Conservation (phyloP, 1,140 invertebrate species). For the Oppia nitens region DNA sequence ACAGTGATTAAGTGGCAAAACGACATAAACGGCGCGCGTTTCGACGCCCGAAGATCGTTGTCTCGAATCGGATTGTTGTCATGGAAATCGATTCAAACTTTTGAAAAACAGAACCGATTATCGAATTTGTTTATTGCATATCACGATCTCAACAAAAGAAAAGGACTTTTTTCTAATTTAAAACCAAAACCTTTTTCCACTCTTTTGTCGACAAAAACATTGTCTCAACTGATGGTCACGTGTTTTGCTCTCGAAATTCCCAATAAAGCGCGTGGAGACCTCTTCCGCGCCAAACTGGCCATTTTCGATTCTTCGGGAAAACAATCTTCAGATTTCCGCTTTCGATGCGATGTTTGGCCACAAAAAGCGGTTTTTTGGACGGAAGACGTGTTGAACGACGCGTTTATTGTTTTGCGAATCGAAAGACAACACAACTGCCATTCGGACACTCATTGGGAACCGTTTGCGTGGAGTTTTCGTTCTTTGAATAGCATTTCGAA, state of each 20-base stretch:
- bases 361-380: not conserved
- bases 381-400: too few species aligned
- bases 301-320: too few species aligned
- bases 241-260: not conserved
- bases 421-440: constrained; percentile 57
- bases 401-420: constrained; percentile 51
- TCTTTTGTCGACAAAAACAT: too few species aligned
- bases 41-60: not conserved
- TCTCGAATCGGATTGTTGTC: not conserved
- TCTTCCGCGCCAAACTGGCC: not conserved
- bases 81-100: not conserved
- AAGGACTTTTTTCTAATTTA: not conserved
- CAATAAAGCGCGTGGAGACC: not conserved
- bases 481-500: too few species aligned
- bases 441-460: not conserved
- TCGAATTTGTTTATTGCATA: not conserved
- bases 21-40: constrained; percentile 6
- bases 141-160: not conserved
- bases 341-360: too few species aligned
- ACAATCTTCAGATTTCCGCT: constrained; percentile 81
- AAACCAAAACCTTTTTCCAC: too few species aligned
- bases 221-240: too few species aligned
- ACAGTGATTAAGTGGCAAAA: constrained; percentile 6
- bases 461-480: constrained; percentile 9
- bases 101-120: not conserved